These are phyloP conservation scores for Sebastes hopkinsi DNA, from an alignment of 2,797 vertebrate genomes.

Conservation along the genomic window DNA sequence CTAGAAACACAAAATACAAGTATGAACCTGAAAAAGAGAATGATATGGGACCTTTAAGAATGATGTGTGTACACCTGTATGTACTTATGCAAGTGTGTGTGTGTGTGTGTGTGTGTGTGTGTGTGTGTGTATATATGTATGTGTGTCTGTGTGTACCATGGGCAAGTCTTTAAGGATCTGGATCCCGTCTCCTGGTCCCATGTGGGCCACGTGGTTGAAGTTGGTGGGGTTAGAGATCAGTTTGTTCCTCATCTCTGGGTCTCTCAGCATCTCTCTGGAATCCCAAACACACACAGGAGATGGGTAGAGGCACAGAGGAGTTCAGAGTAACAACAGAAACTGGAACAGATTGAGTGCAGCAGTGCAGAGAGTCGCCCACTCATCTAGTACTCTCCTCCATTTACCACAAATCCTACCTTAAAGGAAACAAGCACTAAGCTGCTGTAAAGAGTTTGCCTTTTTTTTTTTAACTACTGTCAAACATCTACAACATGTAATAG, in stretches of 20 bases:
- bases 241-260: conserved; percentile 99
- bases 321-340: background rate
- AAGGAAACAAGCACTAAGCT: no score
- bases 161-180: conserved; percentile 98
- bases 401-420: background rate
- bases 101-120: background rate
- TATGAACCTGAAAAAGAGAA: no score
- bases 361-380: background rate
- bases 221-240: conserved; percentile 99
- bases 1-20: no score
- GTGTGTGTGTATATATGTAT: background rate
- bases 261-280: conserved; percentile 95
- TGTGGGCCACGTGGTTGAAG: conserved; percentile 99
- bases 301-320: background rate
- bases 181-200: conserved; percentile 98
- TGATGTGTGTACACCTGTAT: background rate
- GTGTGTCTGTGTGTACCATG: conserved; percentile 81
- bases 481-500: background rate
- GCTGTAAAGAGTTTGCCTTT: background rate
- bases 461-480: background rate
- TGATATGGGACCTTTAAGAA: no score
- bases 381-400: background rate
- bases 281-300: background rate
- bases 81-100: background rate
- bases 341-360: background rate